These are phyloP conservation scores for Tychaedon coryphoeus DNA, from an alignment of 2,113 vertebrate genomes.

Conservation along the genomic window DNA sequence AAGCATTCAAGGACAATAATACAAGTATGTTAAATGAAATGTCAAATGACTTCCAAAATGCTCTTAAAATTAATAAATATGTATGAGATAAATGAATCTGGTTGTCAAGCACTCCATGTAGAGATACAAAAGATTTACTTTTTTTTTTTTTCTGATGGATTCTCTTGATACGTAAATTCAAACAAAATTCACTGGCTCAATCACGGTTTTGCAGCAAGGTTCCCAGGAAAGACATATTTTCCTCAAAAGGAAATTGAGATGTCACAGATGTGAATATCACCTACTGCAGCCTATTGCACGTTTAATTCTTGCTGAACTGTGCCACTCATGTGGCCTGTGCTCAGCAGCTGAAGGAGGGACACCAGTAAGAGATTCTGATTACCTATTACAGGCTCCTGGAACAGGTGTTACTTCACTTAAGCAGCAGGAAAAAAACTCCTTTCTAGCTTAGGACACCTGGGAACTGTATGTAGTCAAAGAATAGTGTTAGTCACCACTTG, in stretches of 20 bases:
- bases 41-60: slow-evolving; percentile 78
- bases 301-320: not conserved
- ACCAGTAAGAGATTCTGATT: not conserved
- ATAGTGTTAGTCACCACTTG: not conserved
- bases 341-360: not conserved
- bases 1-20: slow-evolving; percentile 74
- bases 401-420: not conserved
- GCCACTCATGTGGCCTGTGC: not conserved
- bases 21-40: slow-evolving; percentile 78
- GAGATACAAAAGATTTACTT: slow-evolving; percentile 59
- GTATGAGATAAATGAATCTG: slow-evolving; percentile 73
- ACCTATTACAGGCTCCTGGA: not conserved
- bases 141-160: slow-evolving; percentile 43
- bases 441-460: not conserved
- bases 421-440: not conserved
- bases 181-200: not conserved
- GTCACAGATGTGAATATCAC: not conserved
- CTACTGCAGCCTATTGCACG: not conserved
- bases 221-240: not conserved
- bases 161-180: slow-evolving; percentile 43
- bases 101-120: slow-evolving; percentile 69
- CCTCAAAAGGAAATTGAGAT: not conserved
- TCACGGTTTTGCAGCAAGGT: not conserved
- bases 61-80: slow-evolving; percentile 79
- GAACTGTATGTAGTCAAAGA: not conserved